Evolutionary conservation across 2,113 vertebrate genomes (phyloP).

Genomic region (Astur gentilis): DNA sequence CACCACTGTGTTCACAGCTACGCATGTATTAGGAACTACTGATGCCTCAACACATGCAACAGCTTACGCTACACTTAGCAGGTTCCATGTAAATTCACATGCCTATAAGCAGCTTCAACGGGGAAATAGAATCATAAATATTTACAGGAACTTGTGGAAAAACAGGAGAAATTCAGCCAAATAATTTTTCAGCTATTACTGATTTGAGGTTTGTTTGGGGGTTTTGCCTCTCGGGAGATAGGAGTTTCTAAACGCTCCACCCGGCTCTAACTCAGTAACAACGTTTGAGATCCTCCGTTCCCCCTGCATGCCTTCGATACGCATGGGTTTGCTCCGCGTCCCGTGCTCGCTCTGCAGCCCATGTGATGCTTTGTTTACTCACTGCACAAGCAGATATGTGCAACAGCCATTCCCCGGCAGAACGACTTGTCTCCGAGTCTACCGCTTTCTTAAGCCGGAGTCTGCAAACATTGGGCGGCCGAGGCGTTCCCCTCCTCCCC

Average conservation of each 20-base stretch:
- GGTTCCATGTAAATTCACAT: neutral
- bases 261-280: neutral
- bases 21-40: neutral
- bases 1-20: neutral
- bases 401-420: neutral
- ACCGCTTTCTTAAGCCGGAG: neutral
- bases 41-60: neutral
- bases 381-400: neutral
- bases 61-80: neutral
- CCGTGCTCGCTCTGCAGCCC: neutral
- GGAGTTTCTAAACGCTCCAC: neutral
- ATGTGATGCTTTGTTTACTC: constrained; percentile 27
- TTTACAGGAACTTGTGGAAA: neutral
- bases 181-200: neutral
- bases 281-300: neutral
- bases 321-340: neutral
- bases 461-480: neutral
- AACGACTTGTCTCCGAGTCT: neutral
- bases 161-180: neutral
- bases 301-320: neutral
- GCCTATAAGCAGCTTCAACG: neutral
- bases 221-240: neutral
- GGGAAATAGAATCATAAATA: neutral
- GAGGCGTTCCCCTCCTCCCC: neutral
- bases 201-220: neutral